Base-by-base conservation (phyloP, 2,797 vertebrate genomes). In the Odontamblyopus lacepedii region DNA sequence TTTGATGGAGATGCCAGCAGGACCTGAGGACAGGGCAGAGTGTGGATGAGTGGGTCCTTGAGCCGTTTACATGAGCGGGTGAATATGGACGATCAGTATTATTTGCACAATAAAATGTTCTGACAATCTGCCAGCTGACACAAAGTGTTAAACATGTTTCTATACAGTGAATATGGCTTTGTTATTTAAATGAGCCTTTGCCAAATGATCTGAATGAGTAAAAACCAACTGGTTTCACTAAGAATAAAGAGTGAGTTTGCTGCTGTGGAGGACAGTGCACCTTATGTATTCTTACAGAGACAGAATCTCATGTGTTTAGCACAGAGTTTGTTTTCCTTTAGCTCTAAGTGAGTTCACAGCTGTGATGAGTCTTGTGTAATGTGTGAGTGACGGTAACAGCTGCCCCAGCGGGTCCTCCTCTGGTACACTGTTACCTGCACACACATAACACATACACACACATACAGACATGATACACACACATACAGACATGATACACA, bases 301-400 rank as follows among this genome's bases (percentile, higher is more conserved):
- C 12, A 48, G 44, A 11, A 26, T 57, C 63, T 48, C n/a, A 3
- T 44, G 63, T 44, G 6, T 13, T n/a, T 2, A 64, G 15, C 35
- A 26, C n/a, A 27, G 29, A 18, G 15, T 48, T 50, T 51, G 19
- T 38, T 48, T 48, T 5, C 32, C 63, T 44, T 30, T 44, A 35
- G 38, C 35, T 23, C 35, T 26, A 48, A 64, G 44, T 44, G n/a
- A 64, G 38, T 4, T 48, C n/a, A 64, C 63, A 64, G 66, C 63
- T 72, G 63, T 73, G 48, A 69, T 44, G 60, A 67, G 62, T 83
- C 29, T 51, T 55, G 50, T 76, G 67, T 68, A 51, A 56, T 69
- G 26, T 78, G 50, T 85, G 79, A 85, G 35, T 62, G 72, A 82
- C 69, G 56, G 71, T 48, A 68, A 64, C 67, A 29, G 53, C 70